Conservation (phyloP, 1,140 invertebrate genomes). For the Trachymyrmex cornetzi region DNA sequence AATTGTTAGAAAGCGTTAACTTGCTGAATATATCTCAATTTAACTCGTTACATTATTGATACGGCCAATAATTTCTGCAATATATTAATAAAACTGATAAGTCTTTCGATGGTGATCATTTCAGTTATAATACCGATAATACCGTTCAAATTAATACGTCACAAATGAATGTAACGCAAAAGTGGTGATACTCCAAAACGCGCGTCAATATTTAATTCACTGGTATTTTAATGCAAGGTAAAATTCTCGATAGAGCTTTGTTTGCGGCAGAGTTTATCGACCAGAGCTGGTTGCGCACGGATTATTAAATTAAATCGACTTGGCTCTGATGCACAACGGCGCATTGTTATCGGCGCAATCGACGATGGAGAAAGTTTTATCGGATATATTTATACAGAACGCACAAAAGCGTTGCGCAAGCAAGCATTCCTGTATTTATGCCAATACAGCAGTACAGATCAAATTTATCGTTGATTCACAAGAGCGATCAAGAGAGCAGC, state of each 20-base stretch:
- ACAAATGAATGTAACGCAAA: neutral
- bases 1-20: neutral
- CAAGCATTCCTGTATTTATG: slow-evolving; percentile 31
- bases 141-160: slow-evolving; percentile 7
- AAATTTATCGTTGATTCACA: slow-evolving; percentile 25
- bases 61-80: neutral
- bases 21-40: neutral
- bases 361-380: slow-evolving; percentile 46
- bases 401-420: slow-evolving; percentile 36
- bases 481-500: neutral
- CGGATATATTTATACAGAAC: slow-evolving; percentile 35
- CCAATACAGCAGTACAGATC: neutral
- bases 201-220: slow-evolving; percentile 45
- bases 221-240: slow-evolving; percentile 28
- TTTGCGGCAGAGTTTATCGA: slow-evolving; percentile 44
- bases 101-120: neutral
- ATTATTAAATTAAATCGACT: slow-evolving; percentile 60
- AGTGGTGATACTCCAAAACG: slow-evolving; percentile 37
- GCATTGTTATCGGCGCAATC: slow-evolving; percentile 50
- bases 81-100: neutral
- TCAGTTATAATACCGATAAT: neutral
- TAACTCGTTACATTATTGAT: neutral
- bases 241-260: slow-evolving; percentile 44
- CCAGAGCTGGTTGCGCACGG: neutral
- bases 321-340: slow-evolving; percentile 25